phyloP scores from a whole-genome alignment of 2,113 vertebrate genomes.

The Cyanoderma ruficeps region DNA sequence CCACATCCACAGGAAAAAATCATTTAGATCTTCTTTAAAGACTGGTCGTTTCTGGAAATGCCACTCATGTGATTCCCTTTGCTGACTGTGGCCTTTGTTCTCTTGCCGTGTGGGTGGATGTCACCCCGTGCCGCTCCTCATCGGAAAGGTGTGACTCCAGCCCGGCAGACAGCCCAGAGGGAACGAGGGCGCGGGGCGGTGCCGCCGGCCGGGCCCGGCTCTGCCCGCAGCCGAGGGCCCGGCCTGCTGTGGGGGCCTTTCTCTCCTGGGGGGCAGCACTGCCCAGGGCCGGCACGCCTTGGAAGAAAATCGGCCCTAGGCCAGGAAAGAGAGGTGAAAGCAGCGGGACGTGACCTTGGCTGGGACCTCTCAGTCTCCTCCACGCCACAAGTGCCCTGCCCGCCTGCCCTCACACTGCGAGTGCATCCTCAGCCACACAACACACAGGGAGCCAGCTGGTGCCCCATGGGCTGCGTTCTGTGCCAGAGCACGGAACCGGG shows the following conservation, averaged over 20 bases:
- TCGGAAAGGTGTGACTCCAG: not conserved
- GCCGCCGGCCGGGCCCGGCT: not conserved
- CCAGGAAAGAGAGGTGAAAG: not conserved
- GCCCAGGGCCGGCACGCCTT: not conserved
- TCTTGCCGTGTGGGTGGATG: not conserved
- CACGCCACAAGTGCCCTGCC: fast-evolving
- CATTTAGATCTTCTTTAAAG: not conserved
- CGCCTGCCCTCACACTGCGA: not conserved
- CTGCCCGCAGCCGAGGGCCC: not conserved
- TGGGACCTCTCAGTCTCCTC: not conserved
- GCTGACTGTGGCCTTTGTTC: not conserved
- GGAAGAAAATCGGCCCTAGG: not conserved
- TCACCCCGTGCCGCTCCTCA: not conserved
- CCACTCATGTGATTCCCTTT: not conserved
- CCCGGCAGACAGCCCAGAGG: not conserved
- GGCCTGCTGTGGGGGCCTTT: not conserved
- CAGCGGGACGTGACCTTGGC: not conserved
- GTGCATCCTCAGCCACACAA: not conserved
- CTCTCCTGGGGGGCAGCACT: too few relatives aligned
- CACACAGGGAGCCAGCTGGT: not conserved
- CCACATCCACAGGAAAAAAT: not conserved
- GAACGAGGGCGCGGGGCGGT: too few relatives aligned
- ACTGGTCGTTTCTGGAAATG: not conserved
- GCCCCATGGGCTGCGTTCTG: not conserved
- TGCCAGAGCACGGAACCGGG: not conserved